Conservation (phyloP, 2,797 vertebrate species). For the Bucorvus abyssinicus region DNA sequence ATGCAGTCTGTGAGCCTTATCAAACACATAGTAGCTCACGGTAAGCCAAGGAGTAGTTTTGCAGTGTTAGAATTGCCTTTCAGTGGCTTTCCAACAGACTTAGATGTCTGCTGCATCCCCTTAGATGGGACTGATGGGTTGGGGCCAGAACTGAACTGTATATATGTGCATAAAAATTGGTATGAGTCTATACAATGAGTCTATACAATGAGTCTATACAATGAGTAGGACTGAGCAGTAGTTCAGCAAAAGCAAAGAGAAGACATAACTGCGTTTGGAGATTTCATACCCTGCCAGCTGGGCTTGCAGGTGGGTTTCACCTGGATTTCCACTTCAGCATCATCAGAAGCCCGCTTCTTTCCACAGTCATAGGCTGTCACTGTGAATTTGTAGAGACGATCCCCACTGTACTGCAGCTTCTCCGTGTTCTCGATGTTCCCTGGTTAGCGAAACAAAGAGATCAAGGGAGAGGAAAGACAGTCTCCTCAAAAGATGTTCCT, state of each 20-base stretch:
- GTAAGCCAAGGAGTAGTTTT: neutral
- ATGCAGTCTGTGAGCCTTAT: neutral
- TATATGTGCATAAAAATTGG: neutral
- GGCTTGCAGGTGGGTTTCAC: slow-evolving; percentile 98
- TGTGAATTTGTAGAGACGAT: slow-evolving; percentile 91
- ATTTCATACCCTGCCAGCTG: slow-evolving; percentile 92
- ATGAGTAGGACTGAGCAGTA: neutral
- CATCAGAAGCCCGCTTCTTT: slow-evolving; percentile 94
- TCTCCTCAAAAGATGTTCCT: neutral
- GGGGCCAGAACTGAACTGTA: neutral
- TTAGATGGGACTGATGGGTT: neutral
- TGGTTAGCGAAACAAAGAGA: slow-evolving; percentile 58
- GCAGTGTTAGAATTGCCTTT: neutral
- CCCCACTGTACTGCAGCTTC: slow-evolving; percentile 90
- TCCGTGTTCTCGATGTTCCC: slow-evolving; percentile 98
- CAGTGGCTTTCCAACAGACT: neutral
- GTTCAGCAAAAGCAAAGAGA: neutral
- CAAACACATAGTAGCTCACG: neutral
- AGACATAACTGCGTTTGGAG: neutral
- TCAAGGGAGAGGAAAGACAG: slow-evolving; percentile 1
- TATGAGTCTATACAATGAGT: neutral
- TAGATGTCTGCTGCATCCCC: neutral
- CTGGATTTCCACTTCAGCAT: slow-evolving; percentile 93
- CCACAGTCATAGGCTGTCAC: slow-evolving; percentile 98
- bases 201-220: neutral